phyloP scores from a whole-genome alignment of 2,797 vertebrate species.

The Syngnathus rostellatus region DNA sequence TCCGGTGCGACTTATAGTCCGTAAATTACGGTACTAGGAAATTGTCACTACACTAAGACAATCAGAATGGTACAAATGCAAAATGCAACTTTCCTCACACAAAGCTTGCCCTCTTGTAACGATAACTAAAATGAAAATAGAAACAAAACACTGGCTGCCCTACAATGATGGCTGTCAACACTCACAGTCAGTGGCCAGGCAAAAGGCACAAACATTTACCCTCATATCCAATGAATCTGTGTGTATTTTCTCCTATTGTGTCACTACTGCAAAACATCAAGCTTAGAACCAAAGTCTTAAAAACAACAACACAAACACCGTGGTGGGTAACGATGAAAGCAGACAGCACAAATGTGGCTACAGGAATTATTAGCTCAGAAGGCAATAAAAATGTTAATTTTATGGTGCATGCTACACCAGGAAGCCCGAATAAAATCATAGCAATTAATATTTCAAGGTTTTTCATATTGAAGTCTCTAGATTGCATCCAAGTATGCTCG shows the following conservation, averaged over 20 bases:
- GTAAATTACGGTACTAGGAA: too few relatives aligned
- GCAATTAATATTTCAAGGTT: background rate
- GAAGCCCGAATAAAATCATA: background rate
- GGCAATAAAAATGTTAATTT: background rate
- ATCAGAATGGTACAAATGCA: too few relatives aligned
- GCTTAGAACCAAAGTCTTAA: background rate
- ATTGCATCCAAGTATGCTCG: slow-evolving; percentile 27
- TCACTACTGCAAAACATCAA: background rate
- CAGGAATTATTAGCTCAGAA: background rate
- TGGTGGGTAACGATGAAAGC: background rate
- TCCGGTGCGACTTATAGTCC: too few relatives aligned
- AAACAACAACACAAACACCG: background rate
- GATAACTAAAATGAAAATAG: background rate
- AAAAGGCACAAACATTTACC: background rate
- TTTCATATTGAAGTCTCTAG: slow-evolving; percentile 13
- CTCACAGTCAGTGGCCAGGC: too few relatives aligned
- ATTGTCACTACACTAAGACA: too few relatives aligned
- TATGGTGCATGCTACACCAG: background rate
- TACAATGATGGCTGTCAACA: background rate
- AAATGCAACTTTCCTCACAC: background rate
- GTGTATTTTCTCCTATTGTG: background rate
- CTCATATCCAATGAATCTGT: background rate
- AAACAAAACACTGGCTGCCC: background rate
- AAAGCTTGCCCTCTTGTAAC: background rate
- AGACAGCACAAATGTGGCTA: background rate